A percentile compares a stretch with the other conserved stretches of the same genome.
phyloP scores from a whole-genome alignment of 2,113 vertebrate species.

The Pseudonaja textilis region DNA sequence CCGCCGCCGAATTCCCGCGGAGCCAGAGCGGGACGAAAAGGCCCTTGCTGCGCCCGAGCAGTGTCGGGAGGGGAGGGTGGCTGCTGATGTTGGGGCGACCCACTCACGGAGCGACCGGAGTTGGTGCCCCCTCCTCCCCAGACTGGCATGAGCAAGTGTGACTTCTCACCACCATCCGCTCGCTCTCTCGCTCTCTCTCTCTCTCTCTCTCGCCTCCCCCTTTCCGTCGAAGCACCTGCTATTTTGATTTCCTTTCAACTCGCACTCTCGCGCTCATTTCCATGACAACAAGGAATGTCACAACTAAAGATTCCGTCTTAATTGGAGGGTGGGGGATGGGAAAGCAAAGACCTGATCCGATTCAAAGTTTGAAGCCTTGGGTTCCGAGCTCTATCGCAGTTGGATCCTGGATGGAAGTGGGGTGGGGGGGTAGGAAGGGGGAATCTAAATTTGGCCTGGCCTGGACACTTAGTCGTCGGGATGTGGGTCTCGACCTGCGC shows the following conservation, averaged over 20 bases:
- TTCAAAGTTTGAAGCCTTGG: neutral
- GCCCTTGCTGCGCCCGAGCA: neutral
- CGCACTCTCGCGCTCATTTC: slow-evolving; percentile 59
- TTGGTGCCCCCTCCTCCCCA: neutral
- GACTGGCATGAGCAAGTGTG: neutral
- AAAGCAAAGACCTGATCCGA: neutral
- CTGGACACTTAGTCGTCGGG: neutral
- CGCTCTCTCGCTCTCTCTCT: too few species aligned
- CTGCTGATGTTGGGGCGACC: neutral
- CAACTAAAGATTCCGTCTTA: slow-evolving; percentile 47
- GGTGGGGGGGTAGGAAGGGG: neutral
- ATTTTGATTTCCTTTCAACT: slow-evolving; percentile 18
- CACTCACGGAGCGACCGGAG: neutral
- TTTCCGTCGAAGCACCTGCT: slow-evolving; percentile 19
- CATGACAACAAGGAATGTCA: slow-evolving; percentile 61
- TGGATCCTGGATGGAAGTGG: neutral
- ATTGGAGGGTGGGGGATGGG: slow-evolving; percentile 43
- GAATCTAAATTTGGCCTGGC: neutral
- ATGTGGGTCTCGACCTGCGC: neutral
- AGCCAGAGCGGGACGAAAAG: neutral
- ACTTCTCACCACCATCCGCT: neutral
- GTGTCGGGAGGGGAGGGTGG: neutral
- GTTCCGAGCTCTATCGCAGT: neutral
- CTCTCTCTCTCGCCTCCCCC: neutral
- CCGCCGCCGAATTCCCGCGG: neutral